Percentiles rank a stretch among this genome's conserved stretches.
phyloP scores from a whole-genome alignment of 2,797 vertebrate genomes.

The Gobionotothen gibberifrons region DNA sequence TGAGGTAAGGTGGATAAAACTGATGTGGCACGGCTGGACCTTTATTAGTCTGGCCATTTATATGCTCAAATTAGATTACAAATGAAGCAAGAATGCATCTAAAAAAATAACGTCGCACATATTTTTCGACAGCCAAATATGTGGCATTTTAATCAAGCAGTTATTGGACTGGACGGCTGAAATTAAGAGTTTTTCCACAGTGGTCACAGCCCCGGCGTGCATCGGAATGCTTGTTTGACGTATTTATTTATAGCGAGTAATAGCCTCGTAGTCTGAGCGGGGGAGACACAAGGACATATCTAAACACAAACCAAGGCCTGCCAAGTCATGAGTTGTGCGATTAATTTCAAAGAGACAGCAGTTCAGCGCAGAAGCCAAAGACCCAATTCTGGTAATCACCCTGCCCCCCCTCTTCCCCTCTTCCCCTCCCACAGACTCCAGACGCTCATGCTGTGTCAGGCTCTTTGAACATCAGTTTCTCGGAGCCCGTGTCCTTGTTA shows the following conservation, averaged over 20 bases:
- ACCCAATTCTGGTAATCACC: slow-evolving; percentile 85
- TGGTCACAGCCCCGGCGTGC: slow-evolving; percentile 56
- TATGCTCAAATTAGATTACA: slow-evolving; percentile 53
- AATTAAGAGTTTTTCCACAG: slow-evolving; percentile 69
- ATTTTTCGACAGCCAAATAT: slow-evolving; percentile 53
- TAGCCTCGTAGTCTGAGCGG: slow-evolving; percentile 71
- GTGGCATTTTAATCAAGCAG: slow-evolving; percentile 70
- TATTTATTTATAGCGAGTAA: slow-evolving; percentile 80
- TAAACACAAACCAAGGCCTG: slow-evolving; percentile 82
- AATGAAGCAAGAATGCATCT: slow-evolving; percentile 59
- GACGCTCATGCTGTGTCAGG: slow-evolving; percentile 83
- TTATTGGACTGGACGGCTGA: slow-evolving; percentile 52
- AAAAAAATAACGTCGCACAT: slow-evolving; percentile 10
- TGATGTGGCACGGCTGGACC: slow-evolving; percentile 39
- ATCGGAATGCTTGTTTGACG: slow-evolving; percentile 72
- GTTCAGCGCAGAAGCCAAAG: slow-evolving; percentile 83
- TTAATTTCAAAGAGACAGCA: slow-evolving; percentile 86
- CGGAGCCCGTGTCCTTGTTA: slow-evolving; percentile 60
- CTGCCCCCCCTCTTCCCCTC: slow-evolving; percentile 38
- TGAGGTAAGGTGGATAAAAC: slow-evolving; percentile 20
- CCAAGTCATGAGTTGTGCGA: slow-evolving; percentile 88
- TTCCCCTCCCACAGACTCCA: slow-evolving; percentile 66
- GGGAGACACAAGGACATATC: slow-evolving; percentile 82
- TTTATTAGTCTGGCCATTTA: slow-evolving; percentile 37
- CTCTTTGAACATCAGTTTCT: slow-evolving; percentile 82